A percentile compares a stretch with the other conserved stretches of the same genome.
phyloP scores from a whole-genome alignment of 2,797 vertebrate genomes.

The Saguinus oedipus region DNA sequence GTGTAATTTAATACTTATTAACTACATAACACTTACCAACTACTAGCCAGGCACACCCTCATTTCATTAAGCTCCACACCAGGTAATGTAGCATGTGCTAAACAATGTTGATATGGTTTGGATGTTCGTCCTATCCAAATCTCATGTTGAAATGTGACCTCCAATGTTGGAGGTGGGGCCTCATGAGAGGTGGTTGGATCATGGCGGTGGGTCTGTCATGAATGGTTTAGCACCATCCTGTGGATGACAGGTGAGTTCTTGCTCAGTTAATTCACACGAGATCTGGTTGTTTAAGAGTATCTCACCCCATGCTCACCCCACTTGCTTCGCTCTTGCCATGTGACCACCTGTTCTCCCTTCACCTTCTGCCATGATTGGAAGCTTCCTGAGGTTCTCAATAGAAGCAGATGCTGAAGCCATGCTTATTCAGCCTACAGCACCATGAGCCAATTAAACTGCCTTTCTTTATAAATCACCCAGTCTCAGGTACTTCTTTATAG shows the following conservation, averaged over 20 bases:
- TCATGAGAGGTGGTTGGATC: neutral
- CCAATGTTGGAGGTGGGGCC: neutral
- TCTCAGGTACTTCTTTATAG: neutral
- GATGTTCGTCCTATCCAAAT: neutral
- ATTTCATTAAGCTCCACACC: neutral
- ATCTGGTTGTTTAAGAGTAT: neutral
- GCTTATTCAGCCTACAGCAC: neutral
- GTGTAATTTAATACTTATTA: neutral
- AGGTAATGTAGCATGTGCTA: neutral
- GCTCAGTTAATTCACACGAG: neutral
- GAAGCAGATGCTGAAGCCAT: neutral
- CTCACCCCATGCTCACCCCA: neutral
- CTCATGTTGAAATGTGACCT: neutral
- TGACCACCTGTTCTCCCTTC: neutral
- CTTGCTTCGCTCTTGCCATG: too few species aligned
- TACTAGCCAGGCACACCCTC: neutral
- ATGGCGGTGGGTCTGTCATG: rapidly evolving
- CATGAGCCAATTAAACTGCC: neutral
- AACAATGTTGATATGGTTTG: neutral
- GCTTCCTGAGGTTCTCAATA: neutral
- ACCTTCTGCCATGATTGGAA: neutral
- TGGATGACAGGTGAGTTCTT: neutral
- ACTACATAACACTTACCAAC: neutral
- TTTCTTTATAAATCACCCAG: neutral
- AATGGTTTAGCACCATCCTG: neutral